A percentile compares a stretch with the other conserved stretches of the same genome.
phyloP scores from a whole-genome alignment of 2,113 vertebrate species.

The Ia io region DNA sequence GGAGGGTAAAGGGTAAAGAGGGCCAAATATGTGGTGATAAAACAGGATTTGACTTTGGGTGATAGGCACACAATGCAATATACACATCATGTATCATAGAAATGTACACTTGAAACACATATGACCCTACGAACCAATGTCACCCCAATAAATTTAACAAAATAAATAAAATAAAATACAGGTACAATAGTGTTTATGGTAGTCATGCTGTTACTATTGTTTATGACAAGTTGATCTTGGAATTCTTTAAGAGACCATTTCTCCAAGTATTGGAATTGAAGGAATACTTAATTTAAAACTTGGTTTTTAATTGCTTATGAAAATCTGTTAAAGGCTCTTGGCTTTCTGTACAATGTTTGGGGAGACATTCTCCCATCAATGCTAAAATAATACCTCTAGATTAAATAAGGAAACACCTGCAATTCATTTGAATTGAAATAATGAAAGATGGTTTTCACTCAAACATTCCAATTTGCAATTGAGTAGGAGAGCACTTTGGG shows the following conservation, averaged over 20 bases:
- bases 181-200: not conserved
- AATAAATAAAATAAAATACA: not conserved
- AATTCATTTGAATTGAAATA: conserved; percentile 16
- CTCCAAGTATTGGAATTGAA: not conserved
- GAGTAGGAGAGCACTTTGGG: not conserved
- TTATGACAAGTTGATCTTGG: not conserved
- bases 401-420: conserved; percentile 9
- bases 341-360: not conserved
- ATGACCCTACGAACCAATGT: not conserved
- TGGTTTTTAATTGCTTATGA: not conserved
- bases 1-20: not conserved
- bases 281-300: not conserved
- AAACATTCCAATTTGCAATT: not conserved
- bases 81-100: not conserved
- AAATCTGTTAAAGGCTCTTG: not conserved
- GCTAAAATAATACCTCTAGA: not conserved
- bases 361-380: not conserved
- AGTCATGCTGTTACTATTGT: not conserved
- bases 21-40: not conserved
- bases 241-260: not conserved
- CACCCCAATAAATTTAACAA: not conserved
- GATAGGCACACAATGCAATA: not conserved
- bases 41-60: not conserved
- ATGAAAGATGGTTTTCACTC: conserved; percentile 5
- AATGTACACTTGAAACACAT: not conserved